Conservation (phyloP, 2,113 vertebrate genomes). For the Neolamprologus sp. region DNA sequence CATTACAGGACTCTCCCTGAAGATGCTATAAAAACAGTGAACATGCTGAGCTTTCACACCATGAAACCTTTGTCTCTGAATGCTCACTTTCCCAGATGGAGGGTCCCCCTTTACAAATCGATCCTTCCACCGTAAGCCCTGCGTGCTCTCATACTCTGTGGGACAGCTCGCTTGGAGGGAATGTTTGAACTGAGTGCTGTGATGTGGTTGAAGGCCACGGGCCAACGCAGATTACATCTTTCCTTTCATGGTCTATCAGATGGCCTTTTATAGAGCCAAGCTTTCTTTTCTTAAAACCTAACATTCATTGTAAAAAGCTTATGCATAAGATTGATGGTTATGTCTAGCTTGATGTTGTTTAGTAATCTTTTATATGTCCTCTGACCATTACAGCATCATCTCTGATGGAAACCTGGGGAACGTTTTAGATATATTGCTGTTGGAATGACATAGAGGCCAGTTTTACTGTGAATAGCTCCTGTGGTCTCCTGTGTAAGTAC, state of each 20-base stretch:
- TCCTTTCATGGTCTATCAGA: constrained; percentile 24
- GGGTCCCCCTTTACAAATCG: neutral
- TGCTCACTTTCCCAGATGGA: constrained; percentile 44
- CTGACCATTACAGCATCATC: neutral
- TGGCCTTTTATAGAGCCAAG: constrained; percentile 9
- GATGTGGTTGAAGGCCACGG: constrained; percentile 20
- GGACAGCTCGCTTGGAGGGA: neutral
- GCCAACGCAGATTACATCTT: constrained; percentile 11
- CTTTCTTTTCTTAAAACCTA: neutral
- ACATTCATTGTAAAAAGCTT: neutral
- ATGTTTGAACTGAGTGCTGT: neutral
- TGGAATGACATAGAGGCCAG: neutral
- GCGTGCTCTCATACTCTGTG: neutral
- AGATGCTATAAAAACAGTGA: neutral
- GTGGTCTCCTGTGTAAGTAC: constrained; percentile 1
- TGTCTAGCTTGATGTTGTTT: constrained; percentile 2
- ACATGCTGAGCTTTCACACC: constrained; percentile 8
- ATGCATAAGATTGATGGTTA: neutral
- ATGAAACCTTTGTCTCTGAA: neutral
- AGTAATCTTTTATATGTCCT: constrained; percentile 1
- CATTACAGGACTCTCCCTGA: neutral
- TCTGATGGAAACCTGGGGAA: neutral
- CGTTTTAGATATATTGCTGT: neutral
- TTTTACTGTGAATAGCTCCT: neutral
- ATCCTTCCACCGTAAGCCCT: neutral